Conservation (phyloP, 2,113 vertebrate species). For the Pangasianodon hypophthalmus region DNA sequence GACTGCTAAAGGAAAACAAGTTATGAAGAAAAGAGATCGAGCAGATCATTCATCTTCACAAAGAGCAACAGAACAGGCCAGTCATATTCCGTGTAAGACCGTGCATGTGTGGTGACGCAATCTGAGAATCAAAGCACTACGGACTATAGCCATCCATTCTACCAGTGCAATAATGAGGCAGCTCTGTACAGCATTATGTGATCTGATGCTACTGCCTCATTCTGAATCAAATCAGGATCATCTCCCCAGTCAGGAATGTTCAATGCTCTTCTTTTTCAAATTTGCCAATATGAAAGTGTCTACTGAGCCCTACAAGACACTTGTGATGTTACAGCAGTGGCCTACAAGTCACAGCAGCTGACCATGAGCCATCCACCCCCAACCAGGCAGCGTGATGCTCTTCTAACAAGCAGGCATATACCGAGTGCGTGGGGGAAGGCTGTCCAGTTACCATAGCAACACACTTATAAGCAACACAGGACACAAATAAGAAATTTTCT, state of each 20-base stretch:
- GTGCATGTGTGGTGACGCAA: neutral
- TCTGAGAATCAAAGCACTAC: neutral
- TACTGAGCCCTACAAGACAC: neutral
- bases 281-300: neutral
- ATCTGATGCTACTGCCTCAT: neutral
- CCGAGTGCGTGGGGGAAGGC: conserved; percentile 25
- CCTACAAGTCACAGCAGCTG: conserved; percentile 19
- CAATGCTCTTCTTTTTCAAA: neutral
- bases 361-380: conserved; percentile 26
- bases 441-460: conserved; percentile 27
- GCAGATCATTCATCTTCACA: neutral
- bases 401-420: conserved; percentile 20
- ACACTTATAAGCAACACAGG: conserved; percentile 2
- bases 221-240: neutral
- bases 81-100: neutral
- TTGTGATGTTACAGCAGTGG: conserved; percentile 1
- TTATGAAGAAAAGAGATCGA: neutral
- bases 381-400: conserved; percentile 24
- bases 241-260: neutral
- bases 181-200: no score
- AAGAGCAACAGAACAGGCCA: neutral
- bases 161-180: neutral
- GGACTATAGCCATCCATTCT: neutral
- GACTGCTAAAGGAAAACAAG: neutral
- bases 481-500: conserved; percentile 16